Conservation (phyloP, 2,888 invertebrate genomes). For the Sarcophaga subvicina region DNA sequence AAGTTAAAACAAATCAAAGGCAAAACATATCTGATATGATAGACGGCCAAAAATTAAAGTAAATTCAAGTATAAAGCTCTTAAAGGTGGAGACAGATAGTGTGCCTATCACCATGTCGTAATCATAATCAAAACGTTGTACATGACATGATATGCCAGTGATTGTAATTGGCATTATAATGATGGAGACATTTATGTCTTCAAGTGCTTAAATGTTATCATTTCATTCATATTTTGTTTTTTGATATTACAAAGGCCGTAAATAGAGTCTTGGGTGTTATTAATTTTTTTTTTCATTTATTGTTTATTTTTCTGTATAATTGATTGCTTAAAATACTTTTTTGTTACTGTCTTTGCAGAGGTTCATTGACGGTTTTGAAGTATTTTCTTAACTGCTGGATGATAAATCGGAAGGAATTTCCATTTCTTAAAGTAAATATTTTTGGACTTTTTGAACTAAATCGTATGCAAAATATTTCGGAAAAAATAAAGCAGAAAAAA, state of each 20-base stretch:
- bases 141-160: background rate
- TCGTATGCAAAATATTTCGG: no score
- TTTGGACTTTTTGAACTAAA: no score
- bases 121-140: background rate
- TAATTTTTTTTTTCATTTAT: conserved; percentile 1
- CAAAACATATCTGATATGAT: conserved; percentile 31
- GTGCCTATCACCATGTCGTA: background rate
- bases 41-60: conserved; percentile 33
- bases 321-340: conserved; percentile 35
- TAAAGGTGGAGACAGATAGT: background rate
- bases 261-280: background rate
- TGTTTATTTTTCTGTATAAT: conserved; percentile 52
- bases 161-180: background rate
- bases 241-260: background rate
- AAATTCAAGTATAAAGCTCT: background rate
- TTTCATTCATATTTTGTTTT: background rate
- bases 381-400: background rate
- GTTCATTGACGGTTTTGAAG: conserved; percentile 22
- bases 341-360: background rate
- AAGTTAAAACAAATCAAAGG: conserved; percentile 13
- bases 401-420: background rate
- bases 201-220: background rate
- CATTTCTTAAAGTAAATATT: no score
- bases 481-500: no score
- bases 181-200: background rate